phyloP scores from a whole-genome alignment of 2,113 vertebrate genomes.

The Vombatus ursinus region DNA sequence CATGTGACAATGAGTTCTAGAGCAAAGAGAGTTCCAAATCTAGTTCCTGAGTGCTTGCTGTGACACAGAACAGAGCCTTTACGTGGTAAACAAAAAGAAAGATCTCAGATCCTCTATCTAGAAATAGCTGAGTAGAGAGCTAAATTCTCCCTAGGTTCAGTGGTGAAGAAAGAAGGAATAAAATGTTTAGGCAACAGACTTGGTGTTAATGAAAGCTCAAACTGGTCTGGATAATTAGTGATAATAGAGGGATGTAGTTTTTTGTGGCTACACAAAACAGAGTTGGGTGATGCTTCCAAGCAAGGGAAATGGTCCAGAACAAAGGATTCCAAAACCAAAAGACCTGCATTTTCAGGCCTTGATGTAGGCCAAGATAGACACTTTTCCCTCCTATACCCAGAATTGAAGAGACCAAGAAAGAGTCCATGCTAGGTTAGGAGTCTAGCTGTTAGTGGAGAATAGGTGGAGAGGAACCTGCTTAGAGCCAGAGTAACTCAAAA shows the following conservation, averaged over 20 bases:
- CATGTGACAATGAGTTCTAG: too few relatives aligned
- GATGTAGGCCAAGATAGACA: neutral
- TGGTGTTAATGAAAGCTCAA: too few relatives aligned
- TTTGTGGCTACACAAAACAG: neutral
- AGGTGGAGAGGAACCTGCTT: neutral
- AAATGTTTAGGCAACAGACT: too few relatives aligned
- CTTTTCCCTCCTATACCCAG: neutral
- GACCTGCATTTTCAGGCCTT: neutral
- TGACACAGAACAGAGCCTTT: too few relatives aligned
- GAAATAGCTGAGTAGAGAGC: too few relatives aligned
- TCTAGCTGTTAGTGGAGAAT: neutral
- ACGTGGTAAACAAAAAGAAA: too few relatives aligned
- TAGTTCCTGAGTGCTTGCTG: too few relatives aligned
- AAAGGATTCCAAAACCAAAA: neutral
- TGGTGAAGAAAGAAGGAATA: too few relatives aligned
- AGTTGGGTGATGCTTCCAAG: neutral
- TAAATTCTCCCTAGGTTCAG: too few relatives aligned
- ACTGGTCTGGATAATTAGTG: too few relatives aligned
- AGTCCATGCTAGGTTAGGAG: neutral
- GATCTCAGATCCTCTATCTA: too few relatives aligned
- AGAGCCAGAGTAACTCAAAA: neutral
- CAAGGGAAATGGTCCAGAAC: neutral
- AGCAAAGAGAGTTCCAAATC: too few relatives aligned
- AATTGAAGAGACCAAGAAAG: neutral
- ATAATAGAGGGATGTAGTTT: neutral